These are phyloP conservation scores for Mormyrops attenuatus DNA, from an alignment of 2,797 vertebrate species.

Conservation along the genomic window DNA sequence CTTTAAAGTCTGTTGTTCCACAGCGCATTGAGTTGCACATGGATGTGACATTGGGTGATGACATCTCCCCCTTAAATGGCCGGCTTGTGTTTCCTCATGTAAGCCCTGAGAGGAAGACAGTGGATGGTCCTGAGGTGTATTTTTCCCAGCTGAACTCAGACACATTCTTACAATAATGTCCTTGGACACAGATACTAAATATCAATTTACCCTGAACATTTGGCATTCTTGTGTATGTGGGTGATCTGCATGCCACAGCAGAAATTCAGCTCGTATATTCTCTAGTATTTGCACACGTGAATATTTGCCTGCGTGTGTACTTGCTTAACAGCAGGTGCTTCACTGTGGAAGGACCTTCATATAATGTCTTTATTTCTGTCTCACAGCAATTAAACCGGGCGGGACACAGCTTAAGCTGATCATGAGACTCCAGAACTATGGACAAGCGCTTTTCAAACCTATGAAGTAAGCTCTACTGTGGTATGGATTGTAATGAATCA, in stretches of 20 bases:
- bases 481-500: neutral
- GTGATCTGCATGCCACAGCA: neutral
- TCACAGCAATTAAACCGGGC: constrained; percentile 94
- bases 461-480: constrained; percentile 68
- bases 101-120: neutral
- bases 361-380: neutral
- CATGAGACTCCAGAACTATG: constrained; percentile 98
- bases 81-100: neutral
- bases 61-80: neutral
- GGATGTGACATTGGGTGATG: neutral
- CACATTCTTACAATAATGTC: neutral
- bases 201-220: neutral
- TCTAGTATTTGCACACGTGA: neutral
- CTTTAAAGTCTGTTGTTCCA: neutral
- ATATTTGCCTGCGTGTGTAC: neutral
- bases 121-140: neutral
- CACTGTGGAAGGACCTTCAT: neutral
- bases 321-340: neutral
- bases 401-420: constrained; percentile 98
- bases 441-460: constrained; percentile 82
- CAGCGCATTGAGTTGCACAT: neutral
- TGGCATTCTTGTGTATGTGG: neutral
- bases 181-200: neutral
- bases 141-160: neutral
- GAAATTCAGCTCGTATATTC: neutral